Evolutionary conservation across 2,113 vertebrate species (phyloP).

Genomic region (Lichenostomus cassidix): DNA sequence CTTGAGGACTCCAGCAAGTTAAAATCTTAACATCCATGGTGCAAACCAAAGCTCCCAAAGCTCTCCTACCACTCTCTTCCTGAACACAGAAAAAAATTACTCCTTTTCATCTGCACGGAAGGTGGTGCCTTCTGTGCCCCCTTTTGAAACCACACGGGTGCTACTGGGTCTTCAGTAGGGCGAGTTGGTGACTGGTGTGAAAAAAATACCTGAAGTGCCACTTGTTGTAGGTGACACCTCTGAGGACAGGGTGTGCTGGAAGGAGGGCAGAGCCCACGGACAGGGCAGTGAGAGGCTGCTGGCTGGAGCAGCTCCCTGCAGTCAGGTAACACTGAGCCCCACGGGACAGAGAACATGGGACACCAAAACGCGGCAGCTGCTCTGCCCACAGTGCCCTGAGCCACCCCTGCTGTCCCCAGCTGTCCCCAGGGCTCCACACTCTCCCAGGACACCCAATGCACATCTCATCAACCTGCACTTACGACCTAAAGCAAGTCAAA

Average conservation of each 20-base stretch:
- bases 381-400: neutral
- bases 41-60: neutral
- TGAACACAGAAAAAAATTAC: neutral
- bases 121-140: neutral
- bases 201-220: neutral
- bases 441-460: neutral
- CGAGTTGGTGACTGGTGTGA: accelerated
- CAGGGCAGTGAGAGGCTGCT: neutral
- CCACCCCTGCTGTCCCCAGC: neutral
- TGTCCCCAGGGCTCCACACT: neutral
- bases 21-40: neutral
- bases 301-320: neutral
- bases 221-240: neutral
- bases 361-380: no score
- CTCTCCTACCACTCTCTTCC: neutral
- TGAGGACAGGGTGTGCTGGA: neutral
- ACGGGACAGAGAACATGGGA: accelerated
- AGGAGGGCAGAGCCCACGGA: neutral
- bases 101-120: neutral
- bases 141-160: neutral
- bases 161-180: neutral
- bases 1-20: neutral
- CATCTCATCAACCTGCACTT: neutral
- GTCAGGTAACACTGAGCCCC: neutral
- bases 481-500: neutral